Evolutionary conservation across 1,140 invertebrate genomes (phyloP).

Genomic region (Drosophila leontia): DNA sequence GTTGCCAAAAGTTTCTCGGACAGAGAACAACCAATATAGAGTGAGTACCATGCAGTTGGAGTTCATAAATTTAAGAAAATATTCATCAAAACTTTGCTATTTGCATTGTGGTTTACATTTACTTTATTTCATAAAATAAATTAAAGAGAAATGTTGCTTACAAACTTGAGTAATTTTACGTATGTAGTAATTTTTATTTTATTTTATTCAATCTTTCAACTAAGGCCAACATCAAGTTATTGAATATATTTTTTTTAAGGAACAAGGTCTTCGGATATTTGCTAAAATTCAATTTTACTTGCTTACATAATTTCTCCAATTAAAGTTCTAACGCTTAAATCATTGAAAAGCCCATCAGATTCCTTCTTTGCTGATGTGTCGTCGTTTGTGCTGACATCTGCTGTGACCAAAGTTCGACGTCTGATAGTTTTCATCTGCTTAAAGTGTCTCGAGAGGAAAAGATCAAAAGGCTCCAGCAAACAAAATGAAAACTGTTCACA

Average conservation of each 20-base stretch:
- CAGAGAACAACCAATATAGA: background rate
- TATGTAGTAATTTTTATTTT: background rate
- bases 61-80: slow-evolving; percentile 3
- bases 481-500: slow-evolving; percentile 63
- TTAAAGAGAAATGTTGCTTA: background rate
- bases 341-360: background rate
- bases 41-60: slow-evolving; percentile 1
- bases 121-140: background rate
- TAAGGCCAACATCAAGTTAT: background rate
- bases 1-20: slow-evolving; percentile 12
- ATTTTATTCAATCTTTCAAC: background rate
- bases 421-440: slow-evolving; percentile 43
- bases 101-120: background rate
- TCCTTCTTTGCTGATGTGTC: background rate
- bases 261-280: background rate
- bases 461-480: slow-evolving; percentile 64
- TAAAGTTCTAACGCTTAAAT: background rate
- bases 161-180: too few relatives aligned
- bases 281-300: too few relatives aligned
- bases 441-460: slow-evolving; percentile 56
- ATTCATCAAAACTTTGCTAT: background rate
- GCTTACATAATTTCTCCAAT: background rate
- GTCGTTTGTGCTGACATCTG: slow-evolving; percentile 11
- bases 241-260: background rate
- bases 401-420: background rate